Base-by-base conservation (phyloP, 2,888 invertebrate species). In the Chaetogeoica ovagalla region DNA sequence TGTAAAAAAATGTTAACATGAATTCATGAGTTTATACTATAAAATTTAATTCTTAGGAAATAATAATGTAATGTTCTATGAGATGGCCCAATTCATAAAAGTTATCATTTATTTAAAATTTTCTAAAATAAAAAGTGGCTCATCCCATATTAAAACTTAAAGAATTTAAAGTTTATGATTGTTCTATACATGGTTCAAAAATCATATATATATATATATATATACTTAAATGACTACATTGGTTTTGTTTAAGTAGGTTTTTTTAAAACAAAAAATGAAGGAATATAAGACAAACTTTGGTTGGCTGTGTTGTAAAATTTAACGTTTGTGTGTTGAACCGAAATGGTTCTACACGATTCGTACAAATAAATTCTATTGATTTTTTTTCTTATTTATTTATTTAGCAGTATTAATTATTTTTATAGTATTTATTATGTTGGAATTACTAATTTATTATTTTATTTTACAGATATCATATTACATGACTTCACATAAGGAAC, bases 401-500 rank as follows among this genome's bases (percentile, higher is more conserved):
- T 30, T 30, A 30, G 30, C 30, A 30, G 30, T 30, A 30, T 30
- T 30, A 30, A 30, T 30, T 30, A 30, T 30, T 30, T 30, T 1
- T 4, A 30, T 43, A 43, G 8, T 9, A 7, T 43, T 9, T 43
- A 19, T 63, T 21, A 21, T 48, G 30, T 30, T 30, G 4, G 30
- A 30, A 30, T 30, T 30, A 30, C 4, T 30, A 30, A 30, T 30
- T 30, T 30, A 30, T 30, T 30, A 30, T 30, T 30, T 63, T 15
- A 57, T 62, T 74, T 86, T 87, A 70, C 86, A 92, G 92, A 90
- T 94, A 13, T 87, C 88, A 1, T 92, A 90, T 86, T 90, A 90
- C 82, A 85, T 93, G 69, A 88, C 90, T 37, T 93, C 94, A 86
- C 94, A 95, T 86, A 88, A 91, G 1, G 90, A 91, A 75, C 89